A percentile compares a stretch with the other conserved stretches of the same genome.
These are phyloP conservation scores for Lasiurus borealis DNA, from an alignment of 2,113 vertebrate genomes.

Conservation along the genomic window DNA sequence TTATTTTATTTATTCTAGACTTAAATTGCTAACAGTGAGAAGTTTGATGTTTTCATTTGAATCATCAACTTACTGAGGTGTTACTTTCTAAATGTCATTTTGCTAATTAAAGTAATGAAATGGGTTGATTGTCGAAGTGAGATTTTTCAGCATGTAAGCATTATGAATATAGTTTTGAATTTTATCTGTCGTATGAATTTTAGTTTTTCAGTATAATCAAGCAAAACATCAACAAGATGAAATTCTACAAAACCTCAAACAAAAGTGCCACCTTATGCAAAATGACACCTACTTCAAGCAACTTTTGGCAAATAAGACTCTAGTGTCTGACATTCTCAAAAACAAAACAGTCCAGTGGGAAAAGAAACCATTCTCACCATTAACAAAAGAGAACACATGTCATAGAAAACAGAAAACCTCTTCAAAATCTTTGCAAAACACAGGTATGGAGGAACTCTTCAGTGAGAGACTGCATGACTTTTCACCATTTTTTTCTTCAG, in stretches of 20 bases:
- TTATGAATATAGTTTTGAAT: neutral
- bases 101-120: constrained; percentile 37
- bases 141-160: neutral
- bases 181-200: constrained; percentile 11
- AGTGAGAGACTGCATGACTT: neutral
- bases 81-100: constrained; percentile 68
- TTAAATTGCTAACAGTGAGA: neutral
- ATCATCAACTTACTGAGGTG: neutral
- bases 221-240: constrained; percentile 53
- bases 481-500: neutral
- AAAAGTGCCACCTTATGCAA: neutral
- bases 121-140: neutral
- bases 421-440: neutral
- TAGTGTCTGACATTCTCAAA: neutral
- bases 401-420: accelerated
- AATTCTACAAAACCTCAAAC: neutral
- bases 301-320: neutral
- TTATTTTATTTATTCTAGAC: neutral
- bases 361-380: accelerated
- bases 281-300: neutral
- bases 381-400: neutral
- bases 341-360: neutral
- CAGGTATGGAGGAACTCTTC: constrained; percentile 42
- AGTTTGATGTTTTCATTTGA: constrained; percentile 8
- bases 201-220: constrained; percentile 67